A percentile compares a stretch with the other conserved stretches of the same genome.
phyloP scores from a whole-genome alignment of 1,140 invertebrate genomes.

The Eubasilissa regina region DNA sequence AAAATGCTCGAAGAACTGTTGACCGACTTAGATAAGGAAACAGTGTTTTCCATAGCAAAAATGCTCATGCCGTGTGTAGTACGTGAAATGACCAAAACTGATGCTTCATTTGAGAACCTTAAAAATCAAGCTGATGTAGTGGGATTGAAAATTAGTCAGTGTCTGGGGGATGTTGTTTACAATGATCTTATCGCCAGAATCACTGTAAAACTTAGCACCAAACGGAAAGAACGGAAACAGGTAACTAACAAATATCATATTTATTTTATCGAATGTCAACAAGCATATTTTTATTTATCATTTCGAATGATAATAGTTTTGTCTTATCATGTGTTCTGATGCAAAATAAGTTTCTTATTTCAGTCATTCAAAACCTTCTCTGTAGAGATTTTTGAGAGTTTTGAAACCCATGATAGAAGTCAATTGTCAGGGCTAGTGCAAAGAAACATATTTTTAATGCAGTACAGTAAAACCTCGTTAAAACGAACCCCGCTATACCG shows the following conservation, averaged over 20 bases:
- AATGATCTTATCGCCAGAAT: slow-evolving; percentile 71
- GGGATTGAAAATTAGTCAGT: slow-evolving; percentile 75
- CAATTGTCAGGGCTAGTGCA: too few species aligned
- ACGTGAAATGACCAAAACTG: slow-evolving; percentile 74
- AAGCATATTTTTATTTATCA: too few species aligned
- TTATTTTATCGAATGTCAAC: too few species aligned
- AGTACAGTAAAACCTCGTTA: too few species aligned
- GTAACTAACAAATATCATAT: slow-evolving; percentile 64
- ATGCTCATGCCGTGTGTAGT: slow-evolving; percentile 78
- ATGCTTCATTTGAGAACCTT: slow-evolving; percentile 70
- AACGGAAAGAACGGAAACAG: slow-evolving; percentile 76
- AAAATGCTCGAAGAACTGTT: slow-evolving; percentile 79
- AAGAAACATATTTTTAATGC: too few species aligned
- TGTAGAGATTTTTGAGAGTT: too few species aligned
- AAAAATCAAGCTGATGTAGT: slow-evolving; percentile 77
- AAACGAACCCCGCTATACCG: too few species aligned
- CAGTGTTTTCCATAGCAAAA: slow-evolving; percentile 71
- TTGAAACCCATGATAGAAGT: too few species aligned
- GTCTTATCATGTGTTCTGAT: too few species aligned
- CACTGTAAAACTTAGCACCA: slow-evolving; percentile 73
- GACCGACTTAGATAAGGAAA: slow-evolving; percentile 71
- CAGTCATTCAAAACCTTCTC: too few species aligned
- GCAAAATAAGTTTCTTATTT: too few species aligned
- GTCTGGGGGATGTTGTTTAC: slow-evolving; percentile 76
- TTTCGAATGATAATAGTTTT: too few species aligned